These are phyloP conservation scores for Ophiodon elongatus DNA, from an alignment of 2,113 vertebrate genomes.

Conservation along the genomic window DNA sequence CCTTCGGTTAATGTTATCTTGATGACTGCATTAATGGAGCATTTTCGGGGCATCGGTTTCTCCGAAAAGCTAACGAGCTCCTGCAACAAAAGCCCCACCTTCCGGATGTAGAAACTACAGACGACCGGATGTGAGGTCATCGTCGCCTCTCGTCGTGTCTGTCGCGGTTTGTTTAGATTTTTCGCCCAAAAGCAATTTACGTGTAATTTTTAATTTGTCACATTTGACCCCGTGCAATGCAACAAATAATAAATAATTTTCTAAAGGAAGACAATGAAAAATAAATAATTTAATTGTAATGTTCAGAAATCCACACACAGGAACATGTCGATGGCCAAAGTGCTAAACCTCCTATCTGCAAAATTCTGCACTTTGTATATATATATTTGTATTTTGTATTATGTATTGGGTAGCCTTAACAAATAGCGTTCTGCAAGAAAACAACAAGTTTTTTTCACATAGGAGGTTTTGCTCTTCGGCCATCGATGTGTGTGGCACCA, in stretches of 20 bases:
- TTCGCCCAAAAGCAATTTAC: background rate
- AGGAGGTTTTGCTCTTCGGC: too few relatives aligned
- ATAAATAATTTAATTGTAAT: background rate
- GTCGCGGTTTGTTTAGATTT: background rate
- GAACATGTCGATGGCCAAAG: too few relatives aligned
- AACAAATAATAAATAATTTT: background rate
- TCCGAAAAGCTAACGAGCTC: slow-evolving; percentile 54
- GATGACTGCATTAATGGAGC: slow-evolving; percentile 44
- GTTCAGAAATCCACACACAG: background rate
- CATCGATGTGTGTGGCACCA: too few relatives aligned
- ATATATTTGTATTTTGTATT: too few relatives aligned
- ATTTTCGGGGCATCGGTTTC: slow-evolving; percentile 51
- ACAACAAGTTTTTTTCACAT: too few relatives aligned
- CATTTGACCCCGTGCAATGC: background rate
- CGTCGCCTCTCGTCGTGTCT: background rate
- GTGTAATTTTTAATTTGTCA: background rate
- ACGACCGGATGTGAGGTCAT: slow-evolving; percentile 56
- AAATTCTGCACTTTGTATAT: too few relatives aligned
- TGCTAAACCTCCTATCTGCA: too few relatives aligned
- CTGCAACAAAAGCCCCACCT: slow-evolving; percentile 76
- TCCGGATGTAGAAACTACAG: slow-evolving; percentile 58
- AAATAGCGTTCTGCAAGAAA: too few relatives aligned
- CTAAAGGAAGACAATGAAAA: background rate
- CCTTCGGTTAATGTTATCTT: slow-evolving; percentile 59
- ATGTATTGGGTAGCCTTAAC: too few relatives aligned